A percentile compares a stretch with the other conserved stretches of the same genome.
Evolutionary conservation across 2,888 invertebrate species (phyloP).

Genomic region (Phaedon cochleariae): DNA sequence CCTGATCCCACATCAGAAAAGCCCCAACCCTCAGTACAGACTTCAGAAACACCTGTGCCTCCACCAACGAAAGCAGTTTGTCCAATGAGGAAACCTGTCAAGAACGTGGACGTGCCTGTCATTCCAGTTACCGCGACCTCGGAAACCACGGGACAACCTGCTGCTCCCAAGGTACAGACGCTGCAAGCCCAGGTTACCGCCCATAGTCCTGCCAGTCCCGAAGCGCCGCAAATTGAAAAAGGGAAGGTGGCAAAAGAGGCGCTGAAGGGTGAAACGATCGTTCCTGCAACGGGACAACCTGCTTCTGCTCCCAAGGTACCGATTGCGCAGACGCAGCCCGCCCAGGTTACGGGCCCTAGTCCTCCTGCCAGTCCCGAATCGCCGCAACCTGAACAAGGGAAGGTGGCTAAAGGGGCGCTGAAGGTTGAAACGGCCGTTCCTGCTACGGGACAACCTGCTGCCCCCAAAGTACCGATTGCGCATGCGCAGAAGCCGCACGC

Average conservation of each 20-base stretch:
- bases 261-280: constrained; percentile 19
- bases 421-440: constrained; percentile 14
- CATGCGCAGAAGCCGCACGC: not conserved
- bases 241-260: constrained; percentile 5
- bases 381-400: no score
- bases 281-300: not conserved
- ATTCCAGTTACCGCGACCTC: no score
- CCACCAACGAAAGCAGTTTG: constrained; percentile 7
- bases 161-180: no score
- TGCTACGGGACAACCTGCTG: not conserved
- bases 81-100: not conserved
- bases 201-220: no score
- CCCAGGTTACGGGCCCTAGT: no score
- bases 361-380: no score
- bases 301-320: not conserved
- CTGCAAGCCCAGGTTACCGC: no score
- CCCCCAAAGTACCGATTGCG: not conserved
- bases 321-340: not conserved
- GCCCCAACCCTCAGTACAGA: constrained; percentile 22
- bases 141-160: no score
- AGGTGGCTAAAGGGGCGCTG: constrained; percentile 8
- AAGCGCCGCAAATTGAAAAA: no score
- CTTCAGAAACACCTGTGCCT: constrained; percentile 21
- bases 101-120: not conserved
- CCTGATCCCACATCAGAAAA: no score